Base-by-base conservation (phyloP, 2,797 vertebrate species). In the Etheostoma perlongum region DNA sequence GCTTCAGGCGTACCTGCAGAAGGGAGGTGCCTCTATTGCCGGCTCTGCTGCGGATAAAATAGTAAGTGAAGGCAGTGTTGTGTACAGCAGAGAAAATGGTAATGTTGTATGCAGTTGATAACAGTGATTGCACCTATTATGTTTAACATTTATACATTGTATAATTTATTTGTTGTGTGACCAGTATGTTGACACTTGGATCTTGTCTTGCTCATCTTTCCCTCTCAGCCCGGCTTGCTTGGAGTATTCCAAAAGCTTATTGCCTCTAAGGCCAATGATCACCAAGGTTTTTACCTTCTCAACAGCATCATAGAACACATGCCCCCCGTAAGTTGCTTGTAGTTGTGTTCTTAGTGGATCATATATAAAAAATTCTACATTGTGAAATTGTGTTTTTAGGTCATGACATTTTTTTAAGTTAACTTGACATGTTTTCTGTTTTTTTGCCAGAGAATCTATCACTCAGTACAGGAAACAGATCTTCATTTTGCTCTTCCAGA, bases 181-280 rank as follows among this genome's bases (percentile, higher is more conserved):
- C 9, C 27, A 14, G 6, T 47, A 30, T 23, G 13, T 62, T 72
- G 19, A 61, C 30, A 33, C n/a, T 48, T 47, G 8, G 11, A 0
- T 42, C 14, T 19, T 30, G 10, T 59, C 19, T 14, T 67, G 18
- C 13, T 67, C 0, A 3, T 67, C n/a, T 68, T 44, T 69, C 16
- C 30, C 30, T 58, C 89, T 54, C 85, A 99, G 98, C 97, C 98
- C 74, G 98, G 98, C 42, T 91, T 99, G 72, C 94, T 99, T 19
- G 98, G 98, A 75, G 98, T 99, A 85, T 99, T 99, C 93, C 98
- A 99, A 91, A 99, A 99, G 92, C 84, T 99, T 78, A 98, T 99
- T 79, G 98, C 98, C 72, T 99, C 98, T 51, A 99, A 99, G 91
- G 97, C 97, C 80, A 99, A 99, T 4, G 98, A 99, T 89, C 98